Conservation (phyloP, 1,140 invertebrate genomes). For the Acromyrmex charruanus region DNA sequence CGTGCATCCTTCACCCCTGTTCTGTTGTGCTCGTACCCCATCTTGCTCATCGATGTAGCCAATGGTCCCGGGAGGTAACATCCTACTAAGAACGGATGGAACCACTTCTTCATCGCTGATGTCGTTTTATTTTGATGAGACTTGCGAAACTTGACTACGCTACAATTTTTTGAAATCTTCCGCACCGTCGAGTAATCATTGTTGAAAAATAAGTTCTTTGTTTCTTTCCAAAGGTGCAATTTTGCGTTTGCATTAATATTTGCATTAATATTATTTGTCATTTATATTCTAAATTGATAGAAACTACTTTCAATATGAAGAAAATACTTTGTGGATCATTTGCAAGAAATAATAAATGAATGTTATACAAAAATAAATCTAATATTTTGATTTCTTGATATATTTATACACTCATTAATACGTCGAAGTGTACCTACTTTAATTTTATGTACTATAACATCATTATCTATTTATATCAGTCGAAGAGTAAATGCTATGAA, state of each 20-base stretch:
- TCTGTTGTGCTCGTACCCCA: conserved; percentile 48
- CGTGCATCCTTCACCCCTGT: conserved; percentile 56
- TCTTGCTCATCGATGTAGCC: conserved; percentile 57
- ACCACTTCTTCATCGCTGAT: conserved; percentile 46
- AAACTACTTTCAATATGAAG: not conserved
- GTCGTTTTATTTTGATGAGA: conserved; percentile 49
- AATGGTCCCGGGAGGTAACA: conserved; percentile 69
- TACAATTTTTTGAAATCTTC: conserved; percentile 53
- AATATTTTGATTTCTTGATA: not conserved
- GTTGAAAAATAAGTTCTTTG: conserved; percentile 50
- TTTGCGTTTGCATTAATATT: not conserved
- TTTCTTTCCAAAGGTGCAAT: not conserved
- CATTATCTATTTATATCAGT: conserved; percentile 29
- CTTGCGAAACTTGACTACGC: conserved; percentile 20
- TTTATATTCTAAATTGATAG: not conserved
- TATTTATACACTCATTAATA: not conserved
- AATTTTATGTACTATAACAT: conserved; percentile 22
- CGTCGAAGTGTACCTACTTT: not conserved
- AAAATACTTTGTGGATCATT: not conserved
- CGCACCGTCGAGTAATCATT: conserved; percentile 28
- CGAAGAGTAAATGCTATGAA: conserved; percentile 19
- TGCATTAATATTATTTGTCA: not conserved
- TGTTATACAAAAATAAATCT: not conserved
- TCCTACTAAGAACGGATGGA: conserved; percentile 57
- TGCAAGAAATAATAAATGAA: not conserved